Conservation (phyloP, 2,113 vertebrate genomes). For the Eolophus roseicapilla region DNA sequence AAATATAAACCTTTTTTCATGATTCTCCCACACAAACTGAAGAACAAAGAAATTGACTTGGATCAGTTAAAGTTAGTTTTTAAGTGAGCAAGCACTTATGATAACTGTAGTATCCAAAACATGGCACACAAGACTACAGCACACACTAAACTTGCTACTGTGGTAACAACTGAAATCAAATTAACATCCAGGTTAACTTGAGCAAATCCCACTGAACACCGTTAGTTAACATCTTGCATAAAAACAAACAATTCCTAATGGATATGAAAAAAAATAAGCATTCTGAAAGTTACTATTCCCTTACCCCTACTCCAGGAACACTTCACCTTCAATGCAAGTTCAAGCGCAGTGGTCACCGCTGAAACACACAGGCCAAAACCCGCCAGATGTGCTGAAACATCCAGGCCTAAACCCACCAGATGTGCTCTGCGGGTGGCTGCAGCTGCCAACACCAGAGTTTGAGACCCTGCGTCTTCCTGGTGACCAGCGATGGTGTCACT, state of each 20-base stretch:
- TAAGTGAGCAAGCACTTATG: neutral
- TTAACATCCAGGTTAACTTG: neutral
- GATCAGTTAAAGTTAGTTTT: neutral
- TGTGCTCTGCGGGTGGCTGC: neutral
- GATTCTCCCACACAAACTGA: neutral
- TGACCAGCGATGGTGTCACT: neutral
- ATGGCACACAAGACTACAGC: accelerated
- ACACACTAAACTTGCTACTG: neutral
- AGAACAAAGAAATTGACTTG: neutral
- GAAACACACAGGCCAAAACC: neutral
- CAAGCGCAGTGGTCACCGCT: accelerated
- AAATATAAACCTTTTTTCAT: neutral
- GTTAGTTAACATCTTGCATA: accelerated
- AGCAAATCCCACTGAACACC: neutral
- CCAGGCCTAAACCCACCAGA: neutral
- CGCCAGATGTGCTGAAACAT: neutral
- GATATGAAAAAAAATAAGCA: neutral
- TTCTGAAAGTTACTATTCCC: neutral
- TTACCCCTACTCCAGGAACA: neutral
- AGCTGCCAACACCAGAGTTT: neutral
- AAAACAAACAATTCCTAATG: neutral
- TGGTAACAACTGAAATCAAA: neutral
- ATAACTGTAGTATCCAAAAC: neutral
- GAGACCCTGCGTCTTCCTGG: neutral
- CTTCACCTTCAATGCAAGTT: accelerated